Conservation (phyloP, 2,113 vertebrate species). For the Macrotis lagotis region DNA sequence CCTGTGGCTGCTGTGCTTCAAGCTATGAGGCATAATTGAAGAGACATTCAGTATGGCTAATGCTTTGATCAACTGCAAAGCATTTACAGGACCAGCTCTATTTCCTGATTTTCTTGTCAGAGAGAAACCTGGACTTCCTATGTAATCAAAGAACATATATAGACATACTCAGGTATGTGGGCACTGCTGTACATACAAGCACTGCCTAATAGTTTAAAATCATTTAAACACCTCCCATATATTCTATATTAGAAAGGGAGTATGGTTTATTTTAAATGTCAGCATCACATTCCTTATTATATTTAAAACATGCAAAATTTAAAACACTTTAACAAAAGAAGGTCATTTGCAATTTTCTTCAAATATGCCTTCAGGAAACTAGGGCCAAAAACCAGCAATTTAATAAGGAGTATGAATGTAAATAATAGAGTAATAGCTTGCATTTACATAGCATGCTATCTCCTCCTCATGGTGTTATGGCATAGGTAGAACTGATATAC, state of each 20-base stretch:
- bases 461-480: not conserved
- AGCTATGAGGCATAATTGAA: slow-evolving; percentile 60
- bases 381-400: not conserved
- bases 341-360: slow-evolving; percentile 24
- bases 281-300: slow-evolving; percentile 18
- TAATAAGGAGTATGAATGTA: not conserved
- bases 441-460: not conserved
- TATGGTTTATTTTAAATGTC: slow-evolving; percentile 25
- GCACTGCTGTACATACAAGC: not conserved
- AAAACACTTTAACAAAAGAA: not conserved
- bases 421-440: not conserved
- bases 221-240: slow-evolving; percentile 61
- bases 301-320: slow-evolving; percentile 1
- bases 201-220: slow-evolving; percentile 36
- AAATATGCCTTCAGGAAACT: slow-evolving; percentile 30
- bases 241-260: slow-evolving; percentile 25
- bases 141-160: slow-evolving; percentile 54
- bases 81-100: slow-evolving; percentile 50
- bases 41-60: slow-evolving; percentile 49
- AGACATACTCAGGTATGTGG: not conserved
- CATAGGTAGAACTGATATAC: not conserved
- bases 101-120: slow-evolving; percentile 69
- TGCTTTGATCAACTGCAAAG: slow-evolving; percentile 63
- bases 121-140: slow-evolving; percentile 62
- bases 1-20: slow-evolving; percentile 61